Evolutionary conservation across 1,140 invertebrate species (phyloP).

Genomic region (Penaeus indicus): DNA sequence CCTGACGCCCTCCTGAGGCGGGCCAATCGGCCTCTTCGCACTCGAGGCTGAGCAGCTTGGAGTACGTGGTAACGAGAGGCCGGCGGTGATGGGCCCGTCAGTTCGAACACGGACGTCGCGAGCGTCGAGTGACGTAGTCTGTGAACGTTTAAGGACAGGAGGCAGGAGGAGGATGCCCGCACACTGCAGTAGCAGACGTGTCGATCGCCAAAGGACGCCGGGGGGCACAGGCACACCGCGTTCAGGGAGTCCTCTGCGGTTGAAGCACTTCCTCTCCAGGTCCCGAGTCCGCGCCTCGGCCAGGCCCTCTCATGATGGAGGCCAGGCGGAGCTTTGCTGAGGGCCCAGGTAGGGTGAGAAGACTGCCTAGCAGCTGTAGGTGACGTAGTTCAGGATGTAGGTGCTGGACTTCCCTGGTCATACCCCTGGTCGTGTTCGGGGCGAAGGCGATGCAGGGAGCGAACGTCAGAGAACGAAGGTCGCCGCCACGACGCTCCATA

Average conservation of each 20-base stretch:
- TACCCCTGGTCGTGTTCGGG: not conserved
- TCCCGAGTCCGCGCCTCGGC: not conserved
- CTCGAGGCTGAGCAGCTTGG: not conserved
- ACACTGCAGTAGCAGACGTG: not conserved
- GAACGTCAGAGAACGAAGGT: not conserved
- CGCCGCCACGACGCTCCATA: not conserved
- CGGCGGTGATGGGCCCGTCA: not conserved
- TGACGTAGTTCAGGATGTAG: slow-evolving; percentile 6
- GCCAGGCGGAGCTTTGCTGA: slow-evolving; percentile 15
- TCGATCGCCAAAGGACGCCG: not conserved
- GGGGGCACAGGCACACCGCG: not conserved
- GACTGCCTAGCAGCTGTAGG: not conserved
- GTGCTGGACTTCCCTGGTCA: not conserved
- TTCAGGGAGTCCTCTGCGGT: not conserved
- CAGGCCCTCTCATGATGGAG: not conserved
- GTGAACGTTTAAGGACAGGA: not conserved
- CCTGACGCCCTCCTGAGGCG: too few relatives aligned
- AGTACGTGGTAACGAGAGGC: not conserved
- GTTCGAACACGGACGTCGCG: not conserved
- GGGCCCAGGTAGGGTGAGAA: not conserved
- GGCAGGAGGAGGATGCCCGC: too few relatives aligned
- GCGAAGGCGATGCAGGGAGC: not conserved
- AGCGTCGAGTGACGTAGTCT: not conserved
- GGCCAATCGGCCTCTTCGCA: not conserved
- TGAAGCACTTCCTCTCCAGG: not conserved